phyloP scores from a whole-genome alignment of 2,888 invertebrate genomes.

The Tillus elongatus region DNA sequence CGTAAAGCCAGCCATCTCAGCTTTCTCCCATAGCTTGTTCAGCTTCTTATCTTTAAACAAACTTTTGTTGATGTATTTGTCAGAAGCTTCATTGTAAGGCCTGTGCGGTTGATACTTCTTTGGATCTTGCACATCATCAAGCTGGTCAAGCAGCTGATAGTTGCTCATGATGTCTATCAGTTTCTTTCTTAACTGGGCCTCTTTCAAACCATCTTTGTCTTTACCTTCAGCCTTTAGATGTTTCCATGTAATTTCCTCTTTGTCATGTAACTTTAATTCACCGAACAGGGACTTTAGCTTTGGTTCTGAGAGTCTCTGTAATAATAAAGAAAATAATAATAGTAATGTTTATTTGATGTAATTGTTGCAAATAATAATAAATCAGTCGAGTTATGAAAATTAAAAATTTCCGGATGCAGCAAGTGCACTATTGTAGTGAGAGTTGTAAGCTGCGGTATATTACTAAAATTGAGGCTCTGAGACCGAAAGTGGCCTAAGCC shows the following conservation, averaged over 20 bases:
- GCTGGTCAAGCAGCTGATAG: conserved; percentile 72
- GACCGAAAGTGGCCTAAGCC: too few relatives aligned
- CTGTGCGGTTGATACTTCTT: conserved; percentile 50
- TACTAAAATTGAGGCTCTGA: too few relatives aligned
- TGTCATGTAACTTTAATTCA: conserved; percentile 86
- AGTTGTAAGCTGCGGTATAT: too few relatives aligned
- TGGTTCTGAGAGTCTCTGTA: conserved; percentile 68
- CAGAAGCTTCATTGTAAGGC: conserved; percentile 42
- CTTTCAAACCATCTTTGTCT: conserved; percentile 79
- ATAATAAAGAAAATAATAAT: conserved; percentile 19
- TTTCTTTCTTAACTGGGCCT: conserved; percentile 70
- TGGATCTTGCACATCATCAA: conserved; percentile 57
- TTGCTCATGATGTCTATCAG: conserved; percentile 72
- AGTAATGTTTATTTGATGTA: conserved; percentile 2
- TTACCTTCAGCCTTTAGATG: conserved; percentile 70
- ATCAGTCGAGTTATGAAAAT: too few relatives aligned
- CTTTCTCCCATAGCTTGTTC: conserved; percentile 83
- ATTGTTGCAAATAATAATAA: too few relatives aligned
- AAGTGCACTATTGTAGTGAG: too few relatives aligned
- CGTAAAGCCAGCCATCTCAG: conserved; percentile 79
- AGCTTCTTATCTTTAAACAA: conserved; percentile 85
- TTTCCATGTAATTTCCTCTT: conserved; percentile 81
- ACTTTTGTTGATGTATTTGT: conserved; percentile 61
- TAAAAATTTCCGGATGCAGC: too few relatives aligned
- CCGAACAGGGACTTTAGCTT: conserved; percentile 80